Evolutionary conservation across 2,797 vertebrate genomes (phyloP).

Genomic region (Periparus ater): DNA sequence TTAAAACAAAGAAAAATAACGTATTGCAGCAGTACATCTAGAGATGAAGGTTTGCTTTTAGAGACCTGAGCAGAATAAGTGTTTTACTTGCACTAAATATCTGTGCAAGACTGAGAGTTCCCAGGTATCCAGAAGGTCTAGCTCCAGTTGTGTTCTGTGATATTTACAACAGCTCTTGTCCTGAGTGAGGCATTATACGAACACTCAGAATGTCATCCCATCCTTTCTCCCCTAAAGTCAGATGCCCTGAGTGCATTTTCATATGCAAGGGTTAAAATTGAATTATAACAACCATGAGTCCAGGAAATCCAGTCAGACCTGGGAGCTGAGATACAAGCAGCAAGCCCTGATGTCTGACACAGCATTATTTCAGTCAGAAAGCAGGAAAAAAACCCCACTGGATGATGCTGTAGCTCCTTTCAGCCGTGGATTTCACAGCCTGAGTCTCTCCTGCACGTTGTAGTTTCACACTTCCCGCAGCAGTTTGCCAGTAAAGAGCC

Average conservation of each 20-base stretch:
- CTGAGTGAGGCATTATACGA: neutral
- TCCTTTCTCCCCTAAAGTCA: neutral
- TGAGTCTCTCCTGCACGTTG: neutral
- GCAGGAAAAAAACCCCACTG: neutral
- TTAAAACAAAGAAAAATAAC: neutral
- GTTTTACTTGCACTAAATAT: neutral
- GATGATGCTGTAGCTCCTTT: conserved; percentile 12
- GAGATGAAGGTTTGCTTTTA: neutral
- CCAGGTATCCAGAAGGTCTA: neutral
- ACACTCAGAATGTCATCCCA: neutral
- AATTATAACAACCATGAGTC: neutral
- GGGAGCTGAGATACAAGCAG: neutral
- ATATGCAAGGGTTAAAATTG: neutral
- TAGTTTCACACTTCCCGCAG: neutral
- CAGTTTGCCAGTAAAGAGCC: neutral
- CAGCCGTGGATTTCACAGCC: conserved; percentile 22
- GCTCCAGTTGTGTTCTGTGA: neutral
- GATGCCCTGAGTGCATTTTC: neutral
- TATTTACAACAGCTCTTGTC: neutral
- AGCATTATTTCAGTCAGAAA: conserved; percentile 15
- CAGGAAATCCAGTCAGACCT: conserved; percentile 2
- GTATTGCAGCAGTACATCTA: neutral
- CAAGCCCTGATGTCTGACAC: neutral
- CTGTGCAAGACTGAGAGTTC: neutral
- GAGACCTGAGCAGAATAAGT: neutral